Conservation (phyloP, 2,797 vertebrate genomes). For the Cottoperca gobio region DNA sequence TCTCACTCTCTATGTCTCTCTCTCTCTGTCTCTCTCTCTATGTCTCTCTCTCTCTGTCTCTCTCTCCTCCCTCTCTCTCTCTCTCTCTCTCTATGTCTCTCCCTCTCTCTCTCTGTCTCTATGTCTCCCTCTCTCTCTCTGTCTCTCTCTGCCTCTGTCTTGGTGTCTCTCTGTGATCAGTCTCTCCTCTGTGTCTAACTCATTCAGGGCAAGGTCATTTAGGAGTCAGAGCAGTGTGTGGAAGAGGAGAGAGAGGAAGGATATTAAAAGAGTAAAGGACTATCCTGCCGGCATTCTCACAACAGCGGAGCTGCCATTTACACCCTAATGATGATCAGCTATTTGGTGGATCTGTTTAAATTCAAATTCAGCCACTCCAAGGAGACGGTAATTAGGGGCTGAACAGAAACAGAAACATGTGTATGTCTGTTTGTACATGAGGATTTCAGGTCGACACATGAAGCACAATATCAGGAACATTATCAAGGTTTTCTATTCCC, state of each 20-base stretch:
- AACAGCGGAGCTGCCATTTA: constrained; percentile 33
- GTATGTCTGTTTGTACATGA: not conserved
- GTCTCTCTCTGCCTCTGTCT: too few relatives aligned
- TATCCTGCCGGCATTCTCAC: constrained; percentile 53
- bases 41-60: constrained; percentile 48
- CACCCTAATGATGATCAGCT: constrained; percentile 38
- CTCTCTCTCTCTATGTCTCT: too few relatives aligned
- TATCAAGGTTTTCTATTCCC: constrained; percentile 56
- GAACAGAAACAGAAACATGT: not conserved
- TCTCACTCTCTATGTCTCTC: too few relatives aligned
- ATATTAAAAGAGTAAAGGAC: constrained; percentile 39
- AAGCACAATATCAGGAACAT: constrained; percentile 30
- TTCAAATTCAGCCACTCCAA: constrained; percentile 31
- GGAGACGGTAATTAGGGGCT: constrained; percentile 12
- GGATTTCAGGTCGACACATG: constrained; percentile 31
- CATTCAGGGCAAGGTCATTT: constrained; percentile 73
- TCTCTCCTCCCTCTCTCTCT: constrained; percentile 52
- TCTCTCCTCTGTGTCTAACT: constrained; percentile 61
- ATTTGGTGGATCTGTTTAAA: constrained; percentile 45
- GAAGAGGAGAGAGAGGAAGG: constrained; percentile 36
- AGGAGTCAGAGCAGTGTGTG: constrained; percentile 59
- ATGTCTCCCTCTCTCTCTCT: constrained; percentile 58
- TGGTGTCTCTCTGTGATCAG: constrained; percentile 53
- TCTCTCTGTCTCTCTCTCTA: constrained; percentile 51
- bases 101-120: constrained; percentile 46